Percentiles rank a stretch among this genome's conserved stretches.
phyloP scores from a whole-genome alignment of 1,140 invertebrate genomes.

The Apis florea region DNA sequence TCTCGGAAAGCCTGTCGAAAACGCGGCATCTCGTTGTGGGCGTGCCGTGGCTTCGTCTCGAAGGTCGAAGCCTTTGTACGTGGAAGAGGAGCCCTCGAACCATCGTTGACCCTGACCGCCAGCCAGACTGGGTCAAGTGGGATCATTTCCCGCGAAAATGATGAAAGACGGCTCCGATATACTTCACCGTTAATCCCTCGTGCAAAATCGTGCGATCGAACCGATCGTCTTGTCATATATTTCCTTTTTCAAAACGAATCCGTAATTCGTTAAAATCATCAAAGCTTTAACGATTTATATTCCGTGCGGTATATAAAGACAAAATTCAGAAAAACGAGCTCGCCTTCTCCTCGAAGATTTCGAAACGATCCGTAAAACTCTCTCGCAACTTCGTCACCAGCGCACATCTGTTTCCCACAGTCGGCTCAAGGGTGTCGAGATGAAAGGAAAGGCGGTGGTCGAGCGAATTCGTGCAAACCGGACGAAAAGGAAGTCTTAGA shows the following conservation, averaged over 20 bases:
- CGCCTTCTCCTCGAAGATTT: too few species aligned
- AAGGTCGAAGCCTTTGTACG: conserved; percentile 53
- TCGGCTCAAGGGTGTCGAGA: conserved; percentile 18
- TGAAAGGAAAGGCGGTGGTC: conserved; percentile 23
- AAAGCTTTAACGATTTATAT: too few species aligned
- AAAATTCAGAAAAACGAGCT: too few species aligned
- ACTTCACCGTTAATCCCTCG: too few species aligned
- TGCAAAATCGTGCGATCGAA: too few species aligned
- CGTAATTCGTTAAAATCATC: too few species aligned
- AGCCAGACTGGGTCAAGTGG: conserved; percentile 31
- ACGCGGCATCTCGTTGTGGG: conserved; percentile 29
- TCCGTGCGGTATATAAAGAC: too few species aligned
- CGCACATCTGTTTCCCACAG: conserved; percentile 17
- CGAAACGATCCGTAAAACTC: too few species aligned
- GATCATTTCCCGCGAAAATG: conserved; percentile 13
- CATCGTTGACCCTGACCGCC: conserved; percentile 31
- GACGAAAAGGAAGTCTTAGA: conserved; percentile 57
- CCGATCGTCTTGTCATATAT: too few species aligned
- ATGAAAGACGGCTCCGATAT: background rate
- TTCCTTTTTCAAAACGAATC: too few species aligned
- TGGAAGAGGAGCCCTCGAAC: conserved; percentile 35
- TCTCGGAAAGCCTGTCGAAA: conserved; percentile 47
- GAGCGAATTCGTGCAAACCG: conserved; percentile 26
- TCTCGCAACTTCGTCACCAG: too few species aligned
- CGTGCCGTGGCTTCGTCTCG: conserved; percentile 24